phyloP scores from a whole-genome alignment of 1,140 invertebrate genomes.

The Euglossa dilemma region DNA sequence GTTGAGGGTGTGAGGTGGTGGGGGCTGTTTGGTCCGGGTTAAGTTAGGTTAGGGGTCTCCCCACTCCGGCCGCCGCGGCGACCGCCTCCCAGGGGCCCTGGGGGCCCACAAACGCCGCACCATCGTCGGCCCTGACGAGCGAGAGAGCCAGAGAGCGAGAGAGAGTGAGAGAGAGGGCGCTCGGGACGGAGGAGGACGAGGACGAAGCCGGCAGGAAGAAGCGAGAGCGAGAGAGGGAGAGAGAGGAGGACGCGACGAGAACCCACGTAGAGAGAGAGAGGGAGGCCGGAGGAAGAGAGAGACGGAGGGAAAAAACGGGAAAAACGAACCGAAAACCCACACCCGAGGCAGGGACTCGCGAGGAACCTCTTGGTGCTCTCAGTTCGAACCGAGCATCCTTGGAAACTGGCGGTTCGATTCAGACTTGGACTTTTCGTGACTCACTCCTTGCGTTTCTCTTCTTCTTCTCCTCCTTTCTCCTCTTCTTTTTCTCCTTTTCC shows the following conservation, averaged over 20 bases:
- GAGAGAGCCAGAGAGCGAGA: conserved; percentile 37
- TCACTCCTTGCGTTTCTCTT: conserved; percentile 11
- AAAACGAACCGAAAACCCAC: conserved; percentile 80
- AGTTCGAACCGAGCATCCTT: conserved; percentile 81
- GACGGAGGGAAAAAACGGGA: conserved; percentile 70
- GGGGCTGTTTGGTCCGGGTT: conserved; percentile 71
- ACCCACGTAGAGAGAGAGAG: conserved; percentile 22
- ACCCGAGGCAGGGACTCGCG: conserved; percentile 74
- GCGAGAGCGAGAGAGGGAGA: conserved; percentile 14
- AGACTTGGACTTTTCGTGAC: conserved; percentile 44
- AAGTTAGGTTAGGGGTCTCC: conserved; percentile 75
- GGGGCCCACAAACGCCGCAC: conserved; percentile 76
- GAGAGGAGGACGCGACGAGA: not conserved
- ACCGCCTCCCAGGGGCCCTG: conserved; percentile 77
- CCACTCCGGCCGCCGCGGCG: conserved; percentile 45
- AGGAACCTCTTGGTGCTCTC: conserved; percentile 76
- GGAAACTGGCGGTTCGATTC: conserved; percentile 77
- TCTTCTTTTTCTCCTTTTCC: not conserved
- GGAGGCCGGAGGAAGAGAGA: conserved; percentile 52
- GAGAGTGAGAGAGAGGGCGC: conserved; percentile 37
- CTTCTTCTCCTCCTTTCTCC: not conserved
- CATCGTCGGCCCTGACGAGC: conserved; percentile 71
- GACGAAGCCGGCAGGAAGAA: not conserved
- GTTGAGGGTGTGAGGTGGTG: conserved; percentile 64
- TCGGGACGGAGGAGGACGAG: conserved; percentile 38